Base-by-base conservation (phyloP, 1,140 invertebrate species). In the Sycophaga agraensis region DNA sequence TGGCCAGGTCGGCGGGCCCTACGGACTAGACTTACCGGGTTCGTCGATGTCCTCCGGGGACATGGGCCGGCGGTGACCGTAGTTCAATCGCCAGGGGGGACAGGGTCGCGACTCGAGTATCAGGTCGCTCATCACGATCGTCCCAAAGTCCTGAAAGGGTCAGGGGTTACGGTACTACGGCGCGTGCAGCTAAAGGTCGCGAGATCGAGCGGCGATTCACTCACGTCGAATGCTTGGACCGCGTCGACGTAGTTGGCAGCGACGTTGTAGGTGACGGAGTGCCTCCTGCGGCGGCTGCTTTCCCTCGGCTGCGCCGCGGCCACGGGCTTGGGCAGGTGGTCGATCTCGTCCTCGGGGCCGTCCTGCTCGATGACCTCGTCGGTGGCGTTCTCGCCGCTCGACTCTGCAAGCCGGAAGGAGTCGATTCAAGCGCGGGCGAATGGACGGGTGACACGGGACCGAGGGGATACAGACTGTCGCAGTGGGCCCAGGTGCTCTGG, bases 61-160 rank as follows among this genome's bases (percentile, higher is more conserved):
- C 26, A 56, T 24, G 0, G 64, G 59, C 0, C 62, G 21, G 35
- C 66, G 66, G n/a, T n/a, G n/a, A 9, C 69, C 68, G 21, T 35
- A 53, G 16, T 16, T 45, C 31, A 49, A 58, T 16, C 61, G 61
- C 61, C 61, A 53, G 11, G 70, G 70, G 1, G 72, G 73, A 68
- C 85, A 86, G 0, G 84, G 84, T 62, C 83, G 69, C 1, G 83
- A 82, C 54, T 84, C 78, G 14, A 85, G 43, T 3, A 66, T 72
- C 24, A 84, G 66, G 70, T 85, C 82, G 55, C 81, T 84, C 67
- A 85, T 78, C 1, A 85, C 83, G 6, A 84, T 64, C 5, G 82
- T 69, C 11, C 83, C 82, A 58, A 82, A 79, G 65, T 83, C 77
- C 84, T 86, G 53, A 11, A 68, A 75, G 39, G 3, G 46, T 24